These are phyloP conservation scores for Siniperca undulata DNA, from an alignment of 2,797 vertebrate genomes.

Conservation along the genomic window DNA sequence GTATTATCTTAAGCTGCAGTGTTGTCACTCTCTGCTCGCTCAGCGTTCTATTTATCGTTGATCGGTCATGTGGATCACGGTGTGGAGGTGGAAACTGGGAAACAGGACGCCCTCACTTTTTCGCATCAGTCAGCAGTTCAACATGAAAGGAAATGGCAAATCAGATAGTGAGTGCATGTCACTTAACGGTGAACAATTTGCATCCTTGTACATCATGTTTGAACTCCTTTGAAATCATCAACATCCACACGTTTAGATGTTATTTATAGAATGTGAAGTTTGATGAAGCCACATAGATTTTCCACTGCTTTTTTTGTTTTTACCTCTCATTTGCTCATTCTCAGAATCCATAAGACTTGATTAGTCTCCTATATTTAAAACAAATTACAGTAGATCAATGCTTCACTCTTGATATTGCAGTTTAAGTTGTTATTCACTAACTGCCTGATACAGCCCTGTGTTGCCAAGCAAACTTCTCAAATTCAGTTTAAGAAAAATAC, in stretches of 20 bases:
- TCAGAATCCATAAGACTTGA: neutral
- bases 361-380: neutral
- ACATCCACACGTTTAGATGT: neutral
- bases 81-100: slow-evolving; percentile 51
- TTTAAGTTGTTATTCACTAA: neutral
- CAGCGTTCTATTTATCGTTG: slow-evolving; percentile 51
- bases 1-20: neutral
- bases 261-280: neutral
- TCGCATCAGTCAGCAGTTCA: slow-evolving; percentile 35
- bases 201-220: neutral
- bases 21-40: slow-evolving; percentile 41
- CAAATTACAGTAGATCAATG: neutral
- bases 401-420: neutral
- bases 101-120: slow-evolving; percentile 50
- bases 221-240: neutral
- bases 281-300: neutral
- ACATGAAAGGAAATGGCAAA: slow-evolving; percentile 59
- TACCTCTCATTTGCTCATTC: neutral
- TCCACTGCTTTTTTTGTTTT: neutral
- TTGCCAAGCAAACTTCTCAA: neutral
- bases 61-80: slow-evolving; percentile 36
- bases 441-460: neutral
- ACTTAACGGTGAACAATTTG: neutral
- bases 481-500: neutral
- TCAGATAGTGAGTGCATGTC: slow-evolving; percentile 64